Evolutionary conservation across 2,888 invertebrate genomes (phyloP).

Genomic region (Cryptocheilus praepositus): DNA sequence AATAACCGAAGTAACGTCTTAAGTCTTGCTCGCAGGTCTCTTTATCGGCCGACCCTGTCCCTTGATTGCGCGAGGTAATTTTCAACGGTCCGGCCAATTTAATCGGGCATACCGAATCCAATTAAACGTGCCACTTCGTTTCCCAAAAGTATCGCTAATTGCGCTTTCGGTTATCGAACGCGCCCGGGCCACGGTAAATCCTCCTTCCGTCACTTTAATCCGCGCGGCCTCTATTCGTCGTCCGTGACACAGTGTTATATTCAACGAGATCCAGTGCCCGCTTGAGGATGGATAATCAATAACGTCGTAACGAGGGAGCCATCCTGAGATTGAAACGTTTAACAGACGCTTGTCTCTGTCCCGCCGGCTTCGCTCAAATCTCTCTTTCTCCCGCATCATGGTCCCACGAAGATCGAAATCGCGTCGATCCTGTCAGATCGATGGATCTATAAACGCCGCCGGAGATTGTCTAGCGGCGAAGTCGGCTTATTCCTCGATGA

Average conservation of each 20-base stretch:
- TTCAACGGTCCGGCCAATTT: background rate
- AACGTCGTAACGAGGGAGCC: conserved; percentile 58
- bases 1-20: conserved; percentile 63
- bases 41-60: background rate
- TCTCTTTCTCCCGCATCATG: background rate
- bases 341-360: conserved; percentile 36
- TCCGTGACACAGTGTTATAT: conserved; percentile 21
- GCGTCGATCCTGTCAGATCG: conserved; percentile 48
- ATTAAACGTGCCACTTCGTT: conserved; percentile 2
- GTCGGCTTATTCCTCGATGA: conserved; percentile 32
- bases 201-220: conserved; percentile 5
- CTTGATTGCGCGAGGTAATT: background rate
- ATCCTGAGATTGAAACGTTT: conserved; percentile 53
- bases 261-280: conserved; percentile 16
- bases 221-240: background rate
- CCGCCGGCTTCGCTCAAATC: too few species aligned
- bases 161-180: too few species aligned
- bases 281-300: conserved; percentile 61
- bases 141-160: too few species aligned
- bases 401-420: background rate
- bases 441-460: conserved; percentile 58
- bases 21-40: conserved; percentile 36
- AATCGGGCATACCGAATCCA: conserved; percentile 21
- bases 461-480: conserved; percentile 54
- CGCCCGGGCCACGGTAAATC: background rate